phyloP scores from a whole-genome alignment of 2,797 vertebrate species.

The Danio jaintianensis region DNA sequence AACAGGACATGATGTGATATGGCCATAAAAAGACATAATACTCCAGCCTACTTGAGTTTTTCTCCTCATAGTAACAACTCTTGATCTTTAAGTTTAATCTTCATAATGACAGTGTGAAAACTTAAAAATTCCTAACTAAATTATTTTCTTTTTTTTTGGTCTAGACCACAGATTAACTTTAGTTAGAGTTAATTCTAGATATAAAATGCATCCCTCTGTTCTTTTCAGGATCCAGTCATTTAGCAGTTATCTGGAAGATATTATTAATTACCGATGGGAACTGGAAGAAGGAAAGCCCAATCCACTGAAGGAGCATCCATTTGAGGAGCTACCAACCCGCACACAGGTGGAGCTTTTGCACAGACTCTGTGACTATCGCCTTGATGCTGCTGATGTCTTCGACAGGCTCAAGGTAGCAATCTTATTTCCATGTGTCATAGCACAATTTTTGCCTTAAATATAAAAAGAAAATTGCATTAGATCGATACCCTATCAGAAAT shows the following conservation, averaged over 20 bases:
- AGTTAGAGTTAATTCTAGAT: no score
- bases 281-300: slow-evolving; percentile 97
- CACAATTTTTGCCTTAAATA: not conserved
- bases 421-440: not conserved
- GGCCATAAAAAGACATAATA: no score
- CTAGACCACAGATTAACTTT: no score
- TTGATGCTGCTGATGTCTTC: slow-evolving; percentile 96
- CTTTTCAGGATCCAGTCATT: slow-evolving; percentile 86
- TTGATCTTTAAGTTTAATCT: no score
- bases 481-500: not conserved
- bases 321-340: slow-evolving; percentile 87
- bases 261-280: slow-evolving; percentile 98
- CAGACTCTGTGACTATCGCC: slow-evolving; percentile 94
- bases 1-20: no score
- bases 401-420: slow-evolving; percentile 92
- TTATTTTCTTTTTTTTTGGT: not conserved
- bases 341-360: slow-evolving; percentile 94
- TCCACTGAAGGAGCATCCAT: slow-evolving; percentile 85
- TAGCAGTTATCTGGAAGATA: slow-evolving; percentile 94
- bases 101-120: no score
- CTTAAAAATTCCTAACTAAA: no score
- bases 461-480: not conserved
- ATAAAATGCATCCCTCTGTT: not conserved
- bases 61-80: no score
- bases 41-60: no score